Conservation (phyloP, 2,888 invertebrate species). For the Drosophila subsilvestris region DNA sequence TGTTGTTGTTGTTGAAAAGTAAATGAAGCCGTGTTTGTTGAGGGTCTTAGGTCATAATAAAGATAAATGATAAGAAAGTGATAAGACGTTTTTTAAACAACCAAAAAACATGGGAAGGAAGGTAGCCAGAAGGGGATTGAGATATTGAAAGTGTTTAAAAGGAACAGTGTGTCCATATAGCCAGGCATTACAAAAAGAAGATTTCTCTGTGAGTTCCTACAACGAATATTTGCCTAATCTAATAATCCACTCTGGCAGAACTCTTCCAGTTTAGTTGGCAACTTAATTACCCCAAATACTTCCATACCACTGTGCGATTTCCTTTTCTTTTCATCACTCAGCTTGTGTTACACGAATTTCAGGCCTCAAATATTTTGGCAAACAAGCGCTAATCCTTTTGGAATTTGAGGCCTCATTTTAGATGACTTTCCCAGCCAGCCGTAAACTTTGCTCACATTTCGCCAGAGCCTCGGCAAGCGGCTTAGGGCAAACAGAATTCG, state of each 20-base stretch:
- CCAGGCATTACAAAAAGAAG: neutral
- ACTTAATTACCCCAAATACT: neutral
- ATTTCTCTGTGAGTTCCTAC: neutral
- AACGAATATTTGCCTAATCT: neutral
- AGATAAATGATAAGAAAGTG: constrained; percentile 80
- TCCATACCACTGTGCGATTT: neutral
- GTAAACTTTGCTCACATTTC: constrained; percentile 33
- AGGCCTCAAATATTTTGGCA: constrained; percentile 45
- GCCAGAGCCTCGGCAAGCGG: constrained; percentile 28
- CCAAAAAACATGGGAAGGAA: constrained; percentile 47
- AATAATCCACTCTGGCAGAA: neutral
- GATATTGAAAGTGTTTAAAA: constrained; percentile 8
- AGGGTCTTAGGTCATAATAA: constrained; percentile 79
- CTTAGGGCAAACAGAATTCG: constrained; percentile 57
- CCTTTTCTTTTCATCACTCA: neutral
- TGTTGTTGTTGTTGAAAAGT: constrained; percentile 67
- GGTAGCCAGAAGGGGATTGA: constrained; percentile 10
- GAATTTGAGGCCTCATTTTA: constrained; percentile 34
- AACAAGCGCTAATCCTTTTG: constrained; percentile 55
- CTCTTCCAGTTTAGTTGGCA: neutral
- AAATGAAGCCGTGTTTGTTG: constrained; percentile 76
- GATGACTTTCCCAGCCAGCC: constrained; percentile 32
- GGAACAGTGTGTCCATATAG: constrained; percentile 34
- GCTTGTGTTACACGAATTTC: constrained; percentile 7
- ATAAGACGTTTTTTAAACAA: constrained; percentile 65